Conservation (phyloP, 64 coral and sea anemone species). For the Stichodactyla mertensii region DNA sequence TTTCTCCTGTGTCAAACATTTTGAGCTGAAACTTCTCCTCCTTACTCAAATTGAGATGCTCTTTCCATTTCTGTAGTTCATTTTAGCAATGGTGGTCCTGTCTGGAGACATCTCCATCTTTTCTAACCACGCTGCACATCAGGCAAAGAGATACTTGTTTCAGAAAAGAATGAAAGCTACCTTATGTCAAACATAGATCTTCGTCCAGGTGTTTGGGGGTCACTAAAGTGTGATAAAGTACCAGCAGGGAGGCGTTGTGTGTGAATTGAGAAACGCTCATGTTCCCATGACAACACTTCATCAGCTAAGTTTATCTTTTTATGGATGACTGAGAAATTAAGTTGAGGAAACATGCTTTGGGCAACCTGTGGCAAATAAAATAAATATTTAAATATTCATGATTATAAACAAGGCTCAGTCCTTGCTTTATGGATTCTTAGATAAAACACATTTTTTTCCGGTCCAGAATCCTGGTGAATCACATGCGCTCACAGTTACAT, state of each 20-base stretch:
- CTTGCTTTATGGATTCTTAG: not conserved
- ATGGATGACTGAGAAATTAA: conserved; percentile 84
- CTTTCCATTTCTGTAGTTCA: too few relatives aligned
- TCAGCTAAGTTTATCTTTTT: conserved; percentile 96
- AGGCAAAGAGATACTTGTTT: too few relatives aligned
- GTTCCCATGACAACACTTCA: conserved; percentile 85
- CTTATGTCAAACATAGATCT: conserved; percentile 91
- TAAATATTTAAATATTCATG: not conserved
- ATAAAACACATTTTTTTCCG: not conserved
- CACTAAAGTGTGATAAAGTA: conserved; percentile 71
- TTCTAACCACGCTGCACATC: too few relatives aligned
- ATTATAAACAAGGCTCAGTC: not conserved
- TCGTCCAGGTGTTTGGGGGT: conserved; percentile 61
- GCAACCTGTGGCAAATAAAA: conserved; percentile 39
- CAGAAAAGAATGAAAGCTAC: conserved; percentile 15
- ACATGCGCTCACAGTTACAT: too few relatives aligned
- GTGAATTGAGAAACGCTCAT: conserved; percentile 88
- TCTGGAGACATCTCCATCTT: too few relatives aligned
- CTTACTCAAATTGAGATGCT: too few relatives aligned
- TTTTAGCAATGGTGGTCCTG: too few relatives aligned
- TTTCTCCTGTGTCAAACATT: too few relatives aligned
- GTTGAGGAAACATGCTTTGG: conserved; percentile 62
- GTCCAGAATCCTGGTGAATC: too few relatives aligned
- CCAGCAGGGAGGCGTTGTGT: conserved; percentile 85
- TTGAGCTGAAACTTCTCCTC: too few relatives aligned